Base-by-base conservation (phyloP, 2,888 invertebrate genomes). In the Proisotoma minuta region DNA sequence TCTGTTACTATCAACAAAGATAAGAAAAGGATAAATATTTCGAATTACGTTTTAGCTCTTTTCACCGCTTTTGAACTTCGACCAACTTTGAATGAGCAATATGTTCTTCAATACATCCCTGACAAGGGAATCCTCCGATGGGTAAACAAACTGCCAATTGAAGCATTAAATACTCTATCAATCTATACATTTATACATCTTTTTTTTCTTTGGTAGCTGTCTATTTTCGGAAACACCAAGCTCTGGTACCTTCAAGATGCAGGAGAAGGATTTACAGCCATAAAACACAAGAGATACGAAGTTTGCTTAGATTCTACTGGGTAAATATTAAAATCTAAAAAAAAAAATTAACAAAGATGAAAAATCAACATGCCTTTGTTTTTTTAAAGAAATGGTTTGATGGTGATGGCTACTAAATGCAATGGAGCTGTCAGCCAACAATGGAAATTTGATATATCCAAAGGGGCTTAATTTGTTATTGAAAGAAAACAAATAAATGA, bases 231-330 rank as follows among this genome's bases (percentile, higher is more conserved):
- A 10, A 22, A 58, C 28, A 66, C 66, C 20, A 66, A 65, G 57
- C 22, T 63, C 15, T 69, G 69, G 69, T 67, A 69, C 51, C 34
- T 34, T 15, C 52, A 63, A 26, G 66, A 66, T 58, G 69, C 66
- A 52, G 69, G 69, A 15, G 43, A 59, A n/a, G 66, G 61, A 2
- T 65, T 53, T 29, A 63, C 63, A 10, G 60, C 59, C 43, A 62
- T 69, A 51, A 66, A 65, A 57, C 66, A 67, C 59, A 65, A 63
- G 22, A 40, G 51, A 4, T 60, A 59, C 40, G 63, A 65, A 1
- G 59, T 59, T 22, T 69, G 69, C 29, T 24, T 69, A 22, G 18
- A 57, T 18, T 43, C 61, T 2, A 18, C n/a, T 5, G 69, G 57
- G 61, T 62, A 57, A 29, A 43, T 15, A 4, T 49, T 12, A 48